Evolutionary conservation across 2,113 vertebrate species (phyloP), one percentile per base, ranked within the genome.

Genomic region (Corythornis madagascariensis): DNA sequence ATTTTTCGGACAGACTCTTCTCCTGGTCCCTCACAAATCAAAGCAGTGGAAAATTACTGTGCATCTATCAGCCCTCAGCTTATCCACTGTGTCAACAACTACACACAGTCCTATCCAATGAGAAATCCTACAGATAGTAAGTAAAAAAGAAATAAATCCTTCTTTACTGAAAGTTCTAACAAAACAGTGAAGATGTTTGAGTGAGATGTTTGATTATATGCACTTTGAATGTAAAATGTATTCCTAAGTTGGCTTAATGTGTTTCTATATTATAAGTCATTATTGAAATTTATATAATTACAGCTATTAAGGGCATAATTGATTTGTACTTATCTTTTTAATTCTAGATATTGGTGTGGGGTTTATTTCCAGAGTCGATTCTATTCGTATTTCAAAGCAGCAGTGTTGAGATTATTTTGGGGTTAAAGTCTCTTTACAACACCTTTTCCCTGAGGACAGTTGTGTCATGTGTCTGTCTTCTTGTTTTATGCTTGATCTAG

Each of bases 1-100:
- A 99, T 99, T 97, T 99, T 99, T 97, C 98, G 99, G 92, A 99
- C 99, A 16, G 99, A 99, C 96, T 99, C 99, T 5, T 99, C 99
- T 59, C 99, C 99, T 78, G 99, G 98, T 6, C 98, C 98, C 26
- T 99, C 99, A 47, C 99, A 99, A 96, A 99, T 99, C 95, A 99
- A 98, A 89, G 98, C 99, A 8, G 98, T 99, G 93, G 99, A 98
- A 92, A 99, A 98, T 83, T 99, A 99, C 94, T 99, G 99, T 93
- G 98, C 98, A 35, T 98, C 98, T 63, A 97, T 99, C 92, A 99
- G 99, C 60, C 97, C 98, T 31, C 98, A 98, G 89, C 97, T 99
- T 76, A 98, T 99, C 91, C 97, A 98, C 97, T 99, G 99, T 65
- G 99, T 99, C 92, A 98, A 98, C 95, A 99, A 99, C 98, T 99